Evolutionary conservation across 2,888 invertebrate genomes (phyloP).

Genomic region (Lacanobia wlatinum): DNA sequence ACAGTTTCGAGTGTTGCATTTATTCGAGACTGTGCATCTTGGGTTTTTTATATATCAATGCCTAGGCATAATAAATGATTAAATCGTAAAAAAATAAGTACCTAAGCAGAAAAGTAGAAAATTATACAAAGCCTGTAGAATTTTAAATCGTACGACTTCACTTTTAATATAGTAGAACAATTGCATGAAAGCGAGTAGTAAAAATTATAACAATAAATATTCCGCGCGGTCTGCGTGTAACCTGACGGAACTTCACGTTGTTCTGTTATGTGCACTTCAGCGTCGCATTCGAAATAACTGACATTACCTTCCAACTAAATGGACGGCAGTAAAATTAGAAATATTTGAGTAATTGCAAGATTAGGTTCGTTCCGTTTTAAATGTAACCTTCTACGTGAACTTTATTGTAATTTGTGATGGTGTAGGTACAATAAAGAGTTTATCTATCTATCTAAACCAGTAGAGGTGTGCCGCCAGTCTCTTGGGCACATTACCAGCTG

Average conservation of each 20-base stretch:
- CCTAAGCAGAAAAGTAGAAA: slow-evolving; percentile 12
- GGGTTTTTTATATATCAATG: too few relatives aligned
- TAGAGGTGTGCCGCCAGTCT: too few relatives aligned
- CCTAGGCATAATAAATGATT: not conserved
- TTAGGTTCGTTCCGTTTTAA: not conserved
- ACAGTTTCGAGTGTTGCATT: too few relatives aligned
- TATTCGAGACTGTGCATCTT: too few relatives aligned
- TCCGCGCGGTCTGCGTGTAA: slow-evolving; percentile 57
- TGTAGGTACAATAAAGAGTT: too few relatives aligned
- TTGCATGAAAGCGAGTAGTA: slow-evolving; percentile 61
- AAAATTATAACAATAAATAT: slow-evolving; percentile 63
- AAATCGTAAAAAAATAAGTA: slow-evolving; percentile 1
- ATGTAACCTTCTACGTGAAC: not conserved
- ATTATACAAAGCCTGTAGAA: not conserved
- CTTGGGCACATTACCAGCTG: too few relatives aligned
- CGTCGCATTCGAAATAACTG: slow-evolving; percentile 26
- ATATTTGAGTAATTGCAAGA: slow-evolving; percentile 19
- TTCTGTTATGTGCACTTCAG: slow-evolving; percentile 57
- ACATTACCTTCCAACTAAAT: slow-evolving; percentile 38
- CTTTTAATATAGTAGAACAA: slow-evolving; percentile 29
- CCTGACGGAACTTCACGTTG: slow-evolving; percentile 60
- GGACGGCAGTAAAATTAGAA: slow-evolving; percentile 20
- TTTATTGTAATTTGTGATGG: not conserved
- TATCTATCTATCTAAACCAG: too few relatives aligned
- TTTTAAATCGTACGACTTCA: slow-evolving; percentile 21